Evolutionary conservation across 2,113 vertebrate species (phyloP), one percentile per base, ranked within the genome.

Genomic region (Microtus ochrogaster): DNA sequence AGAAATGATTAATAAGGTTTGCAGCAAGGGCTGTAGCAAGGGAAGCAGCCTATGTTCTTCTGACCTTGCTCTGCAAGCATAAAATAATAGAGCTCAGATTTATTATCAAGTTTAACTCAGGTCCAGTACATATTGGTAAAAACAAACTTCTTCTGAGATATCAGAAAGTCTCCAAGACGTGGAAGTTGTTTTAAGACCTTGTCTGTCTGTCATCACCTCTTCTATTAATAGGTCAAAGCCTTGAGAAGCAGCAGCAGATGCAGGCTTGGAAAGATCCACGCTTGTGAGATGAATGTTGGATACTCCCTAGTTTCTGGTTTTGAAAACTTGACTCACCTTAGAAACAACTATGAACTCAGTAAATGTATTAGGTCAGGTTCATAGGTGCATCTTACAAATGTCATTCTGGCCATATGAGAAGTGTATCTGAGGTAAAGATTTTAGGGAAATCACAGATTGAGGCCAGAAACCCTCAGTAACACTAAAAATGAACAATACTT

Each of bases 211-310:
- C 68, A 3, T 94, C 82, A 88, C 3, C 63, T 96, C 79, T 73
- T 96, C 83, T 95, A 91, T 97, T 93, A 94, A 97, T 96, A 97
- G 92, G 70, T 52, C 41, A 74, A 85, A 96, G 82, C 41, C 79
- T 93, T 96, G 93, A 96, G 82, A 93, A 96, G 83, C 93, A 97
- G 77, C 92, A 92, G 44, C 93, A 96, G 92, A 94, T 95, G 94
- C 77, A 96, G 28, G 82, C 81, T 91, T 95, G 86, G 66, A 96
- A 90, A 74, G 91, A 96, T 49, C 66, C 47, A 76, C 81, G 85
- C 39, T 88, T 93, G 68, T 55, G 41, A 90, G 83, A 78, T 39
- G n/a, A 78, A 61, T 87, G 63, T 83, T 79, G 87, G 89, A 24
- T 96, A 52, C 65, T 70, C 86, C 33, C 85, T 72, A 74, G 89